Evolutionary conservation across 53 echinoderm and acorn worm genomes (phyloP).

Genomic region (Apostichopus leukothele): DNA sequence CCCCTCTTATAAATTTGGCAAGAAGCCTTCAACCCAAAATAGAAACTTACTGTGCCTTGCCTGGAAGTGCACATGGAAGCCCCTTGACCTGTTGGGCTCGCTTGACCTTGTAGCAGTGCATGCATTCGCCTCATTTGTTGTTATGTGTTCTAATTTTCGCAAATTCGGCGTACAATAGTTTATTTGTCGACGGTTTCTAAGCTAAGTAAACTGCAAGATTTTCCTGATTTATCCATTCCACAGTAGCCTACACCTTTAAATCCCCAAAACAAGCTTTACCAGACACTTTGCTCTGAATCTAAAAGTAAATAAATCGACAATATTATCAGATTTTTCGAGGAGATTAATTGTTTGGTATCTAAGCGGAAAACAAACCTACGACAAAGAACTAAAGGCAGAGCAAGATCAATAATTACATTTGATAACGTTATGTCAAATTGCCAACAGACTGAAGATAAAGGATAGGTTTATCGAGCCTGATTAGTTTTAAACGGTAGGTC

Average conservation of each 20-base stretch:
- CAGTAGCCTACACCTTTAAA: not conserved
- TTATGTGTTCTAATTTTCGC: too few relatives aligned
- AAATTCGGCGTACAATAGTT: too few relatives aligned
- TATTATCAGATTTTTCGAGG: constrained; percentile 34
- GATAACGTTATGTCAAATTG: constrained; percentile 1
- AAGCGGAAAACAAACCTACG: not conserved
- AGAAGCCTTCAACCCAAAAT: too few relatives aligned
- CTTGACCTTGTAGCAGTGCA: too few relatives aligned
- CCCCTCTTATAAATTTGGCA: too few relatives aligned
- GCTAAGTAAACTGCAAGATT: too few relatives aligned
- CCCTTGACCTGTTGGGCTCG: too few relatives aligned
- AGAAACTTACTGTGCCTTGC: too few relatives aligned
- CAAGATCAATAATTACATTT: not conserved
- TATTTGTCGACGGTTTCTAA: too few relatives aligned
- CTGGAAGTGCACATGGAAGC: too few relatives aligned
- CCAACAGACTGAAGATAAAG: not conserved
- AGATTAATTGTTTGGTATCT: constrained; percentile 23
- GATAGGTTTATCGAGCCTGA: not conserved
- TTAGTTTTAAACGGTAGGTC: not conserved
- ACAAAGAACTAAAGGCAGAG: not conserved
- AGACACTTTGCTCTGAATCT: constrained; percentile 19
- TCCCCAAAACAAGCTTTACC: not conserved
- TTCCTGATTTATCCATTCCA: too few relatives aligned
- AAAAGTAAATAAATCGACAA: constrained; percentile 12
- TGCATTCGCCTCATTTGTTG: too few relatives aligned